phyloP scores from a whole-genome alignment of 2,888 invertebrate genomes.

The Drosophila fulvimacula region DNA sequence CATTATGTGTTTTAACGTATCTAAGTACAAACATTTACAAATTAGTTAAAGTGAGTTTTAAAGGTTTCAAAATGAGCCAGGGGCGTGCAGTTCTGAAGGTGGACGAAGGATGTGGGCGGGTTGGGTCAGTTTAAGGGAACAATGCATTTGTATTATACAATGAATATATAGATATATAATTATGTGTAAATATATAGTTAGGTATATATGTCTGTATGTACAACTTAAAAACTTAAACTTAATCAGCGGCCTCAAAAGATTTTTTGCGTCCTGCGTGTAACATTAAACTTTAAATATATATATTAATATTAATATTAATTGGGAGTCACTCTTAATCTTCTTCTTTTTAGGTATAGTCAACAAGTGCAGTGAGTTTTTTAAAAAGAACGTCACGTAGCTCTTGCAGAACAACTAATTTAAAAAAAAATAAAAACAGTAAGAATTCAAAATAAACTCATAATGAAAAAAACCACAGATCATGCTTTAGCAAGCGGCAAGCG shows the following conservation, averaged over 20 bases:
- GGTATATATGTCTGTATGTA: conserved; percentile 56
- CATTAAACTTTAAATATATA: conserved; percentile 4
- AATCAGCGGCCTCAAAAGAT: conserved; percentile 16
- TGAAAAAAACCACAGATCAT: conserved; percentile 5
- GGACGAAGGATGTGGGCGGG: neutral
- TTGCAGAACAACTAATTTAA: too few relatives aligned
- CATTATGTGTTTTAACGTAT: conserved; percentile 21
- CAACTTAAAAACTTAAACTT: conserved; percentile 53
- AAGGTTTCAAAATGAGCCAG: neutral
- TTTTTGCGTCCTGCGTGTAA: neutral
- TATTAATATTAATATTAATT: conserved; percentile 12
- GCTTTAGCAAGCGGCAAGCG: conserved; percentile 37
- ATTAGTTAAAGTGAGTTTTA: conserved; percentile 10
- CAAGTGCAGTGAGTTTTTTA: conserved; percentile 15
- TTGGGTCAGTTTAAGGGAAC: neutral
- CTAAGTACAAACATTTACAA: conserved; percentile 57
- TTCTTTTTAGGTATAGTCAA: conserved; percentile 23
- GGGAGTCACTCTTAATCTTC: conserved; percentile 2
- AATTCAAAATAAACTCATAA: conserved; percentile 1
- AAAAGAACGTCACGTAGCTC: too few relatives aligned
- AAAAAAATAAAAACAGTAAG: too few relatives aligned
- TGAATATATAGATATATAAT: neutral
- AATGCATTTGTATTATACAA: conserved; percentile 12
- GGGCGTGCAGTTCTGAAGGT: neutral
- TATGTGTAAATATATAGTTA: neutral